A percentile compares a stretch with the other conserved stretches of the same genome.
Evolutionary conservation across 2,797 vertebrate genomes (phyloP).

Genomic region (Hippocampus kuda): DNA sequence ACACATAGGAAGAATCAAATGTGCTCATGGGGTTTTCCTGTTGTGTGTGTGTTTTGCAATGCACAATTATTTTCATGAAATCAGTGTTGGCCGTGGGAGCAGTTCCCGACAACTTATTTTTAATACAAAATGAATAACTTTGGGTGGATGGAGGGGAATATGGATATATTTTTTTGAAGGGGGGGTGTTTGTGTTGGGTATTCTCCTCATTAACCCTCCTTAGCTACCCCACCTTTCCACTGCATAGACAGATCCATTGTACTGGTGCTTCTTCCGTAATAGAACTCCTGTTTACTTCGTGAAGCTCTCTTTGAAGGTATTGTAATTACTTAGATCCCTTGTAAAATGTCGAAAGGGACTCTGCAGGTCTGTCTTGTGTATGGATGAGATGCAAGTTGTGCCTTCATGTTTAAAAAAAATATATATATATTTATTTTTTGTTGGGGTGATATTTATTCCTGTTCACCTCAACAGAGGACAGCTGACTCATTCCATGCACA

Average conservation of each 20-base stretch:
- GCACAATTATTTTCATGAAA: neutral
- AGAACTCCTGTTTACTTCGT: neutral
- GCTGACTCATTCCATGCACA: neutral
- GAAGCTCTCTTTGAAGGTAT: neutral
- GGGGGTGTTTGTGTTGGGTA: neutral
- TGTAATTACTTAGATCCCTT: neutral
- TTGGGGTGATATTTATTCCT: neutral
- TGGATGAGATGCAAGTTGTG: conserved; percentile 23
- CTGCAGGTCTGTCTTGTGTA: conserved; percentile 7
- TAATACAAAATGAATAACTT: neutral
- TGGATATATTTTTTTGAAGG: too few species aligned
- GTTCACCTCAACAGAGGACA: neutral
- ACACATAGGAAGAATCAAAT: neutral
- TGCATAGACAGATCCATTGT: neutral
- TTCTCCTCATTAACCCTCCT: neutral
- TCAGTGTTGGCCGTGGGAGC: neutral
- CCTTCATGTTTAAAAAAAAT: conserved; percentile 28
- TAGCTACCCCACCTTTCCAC: neutral
- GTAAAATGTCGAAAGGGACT: conserved; percentile 12
- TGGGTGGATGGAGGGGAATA: too few species aligned
- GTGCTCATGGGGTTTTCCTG: neutral
- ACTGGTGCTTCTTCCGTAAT: neutral
- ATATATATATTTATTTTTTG: conserved; percentile 9
- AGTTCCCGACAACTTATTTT: neutral
- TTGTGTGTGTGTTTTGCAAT: neutral